These are phyloP conservation scores for Mongoloraphidia duomilia DNA, from an alignment of 2,888 invertebrate genomes.

Conservation along the genomic window DNA sequence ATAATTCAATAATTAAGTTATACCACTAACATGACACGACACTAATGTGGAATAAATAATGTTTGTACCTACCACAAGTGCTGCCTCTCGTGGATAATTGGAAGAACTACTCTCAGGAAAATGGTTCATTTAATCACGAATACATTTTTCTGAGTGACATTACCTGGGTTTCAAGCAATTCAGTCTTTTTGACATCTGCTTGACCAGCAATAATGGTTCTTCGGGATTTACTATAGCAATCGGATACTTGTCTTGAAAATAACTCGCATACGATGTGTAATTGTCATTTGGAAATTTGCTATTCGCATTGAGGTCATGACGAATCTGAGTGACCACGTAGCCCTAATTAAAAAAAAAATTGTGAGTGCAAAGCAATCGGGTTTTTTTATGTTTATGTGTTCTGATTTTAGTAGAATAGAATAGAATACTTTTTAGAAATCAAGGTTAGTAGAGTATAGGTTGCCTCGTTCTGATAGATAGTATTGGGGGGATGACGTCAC, in stretches of 20 bases:
- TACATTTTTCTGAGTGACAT: constrained; percentile 1
- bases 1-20: too few relatives aligned
- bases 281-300: constrained; percentile 50
- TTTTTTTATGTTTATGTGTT: too few relatives aligned
- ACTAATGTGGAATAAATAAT: too few relatives aligned
- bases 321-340: constrained; percentile 57
- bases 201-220: constrained; percentile 73
- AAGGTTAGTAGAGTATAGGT: too few relatives aligned
- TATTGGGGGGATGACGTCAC: too few relatives aligned
- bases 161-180: constrained; percentile 45
- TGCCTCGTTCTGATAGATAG: too few relatives aligned
- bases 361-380: constrained; percentile 7
- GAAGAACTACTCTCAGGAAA: too few relatives aligned
- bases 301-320: constrained; percentile 45
- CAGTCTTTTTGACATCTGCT: constrained; percentile 42
- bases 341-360: constrained; percentile 21
- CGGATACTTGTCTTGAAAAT: constrained; percentile 62
- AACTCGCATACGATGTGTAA: constrained; percentile 51
- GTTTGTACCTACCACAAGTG: too few relatives aligned
- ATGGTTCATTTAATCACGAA: neutral
- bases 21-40: too few relatives aligned
- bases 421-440: too few relatives aligned
- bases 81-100: too few relatives aligned
- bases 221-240: constrained; percentile 42
- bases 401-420: too few relatives aligned